Conservation (phyloP, 2,113 vertebrate species). For the Galemys pyrenaicus region DNA sequence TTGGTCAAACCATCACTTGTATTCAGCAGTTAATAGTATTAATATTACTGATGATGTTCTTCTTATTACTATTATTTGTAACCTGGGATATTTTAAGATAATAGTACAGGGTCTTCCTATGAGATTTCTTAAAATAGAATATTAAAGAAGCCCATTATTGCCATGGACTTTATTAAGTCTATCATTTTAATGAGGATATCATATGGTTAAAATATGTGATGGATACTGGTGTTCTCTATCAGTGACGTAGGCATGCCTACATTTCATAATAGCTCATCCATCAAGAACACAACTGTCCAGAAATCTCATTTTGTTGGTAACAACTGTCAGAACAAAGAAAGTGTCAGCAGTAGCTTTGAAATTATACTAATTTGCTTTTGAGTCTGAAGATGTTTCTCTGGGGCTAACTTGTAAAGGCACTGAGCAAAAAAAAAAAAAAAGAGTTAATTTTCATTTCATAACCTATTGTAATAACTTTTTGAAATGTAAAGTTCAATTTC, state of each 20-base stretch:
- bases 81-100: not conserved
- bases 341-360: not conserved
- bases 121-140: not conserved
- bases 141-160: not conserved
- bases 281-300: not conserved
- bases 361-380: not conserved
- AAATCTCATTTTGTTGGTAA: not conserved
- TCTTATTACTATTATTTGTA: not conserved
- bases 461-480: conserved; percentile 15
- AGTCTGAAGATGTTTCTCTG: not conserved
- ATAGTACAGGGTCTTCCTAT: not conserved
- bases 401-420: not conserved
- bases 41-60: not conserved
- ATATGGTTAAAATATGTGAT: conserved; percentile 10
- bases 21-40: conserved; percentile 6
- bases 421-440: not conserved
- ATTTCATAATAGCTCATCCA: not conserved
- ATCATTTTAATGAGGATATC: conserved; percentile 7
- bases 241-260: not conserved
- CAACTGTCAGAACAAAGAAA: not conserved
- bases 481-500: not conserved
- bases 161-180: not conserved
- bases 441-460: conserved; percentile 1
- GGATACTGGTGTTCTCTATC: not conserved
- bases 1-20: not conserved